Conservation (phyloP, 2,797 vertebrate genomes). For the Huso huso region DNA sequence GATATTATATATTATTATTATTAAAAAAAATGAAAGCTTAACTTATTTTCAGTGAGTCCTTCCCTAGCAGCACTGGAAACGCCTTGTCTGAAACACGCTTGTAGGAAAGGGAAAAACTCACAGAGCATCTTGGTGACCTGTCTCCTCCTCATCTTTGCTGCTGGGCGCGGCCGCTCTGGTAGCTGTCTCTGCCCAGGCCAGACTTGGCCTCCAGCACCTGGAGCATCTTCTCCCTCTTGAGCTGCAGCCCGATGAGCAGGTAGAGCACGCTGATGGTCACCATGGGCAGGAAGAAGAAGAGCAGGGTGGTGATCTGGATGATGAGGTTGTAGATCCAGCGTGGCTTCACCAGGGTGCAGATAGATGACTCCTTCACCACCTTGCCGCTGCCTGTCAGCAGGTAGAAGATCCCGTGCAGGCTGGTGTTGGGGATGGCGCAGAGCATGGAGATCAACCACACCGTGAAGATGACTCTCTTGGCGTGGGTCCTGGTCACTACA, state of each 20-base stretch:
- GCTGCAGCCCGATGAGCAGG: slow-evolving; percentile 76
- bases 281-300: slow-evolving; percentile 90
- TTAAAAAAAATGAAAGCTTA: too few relatives aligned
- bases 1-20: too few relatives aligned
- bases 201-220: slow-evolving; percentile 55
- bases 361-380: slow-evolving; percentile 58
- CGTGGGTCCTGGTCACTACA: slow-evolving; percentile 70
- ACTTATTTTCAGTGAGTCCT: too few relatives aligned
- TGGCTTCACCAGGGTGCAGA: slow-evolving; percentile 68
- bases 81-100: too few relatives aligned
- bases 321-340: slow-evolving; percentile 77
- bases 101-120: slow-evolving; percentile 57
- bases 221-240: slow-evolving; percentile 70
- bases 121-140: slow-evolving; percentile 95
- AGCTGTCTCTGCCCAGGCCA: slow-evolving; percentile 30
- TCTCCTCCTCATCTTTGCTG: slow-evolving; percentile 66
- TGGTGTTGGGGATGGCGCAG: slow-evolving; percentile 86
- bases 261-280: slow-evolving; percentile 78
- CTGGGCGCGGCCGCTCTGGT: slow-evolving; percentile 39
- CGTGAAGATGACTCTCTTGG: slow-evolving; percentile 70
- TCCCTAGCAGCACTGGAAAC: too few relatives aligned
- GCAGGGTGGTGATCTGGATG: slow-evolving; percentile 74
- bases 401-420: slow-evolving; percentile 69
- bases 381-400: slow-evolving; percentile 46
- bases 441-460: slow-evolving; percentile 75